Evolutionary conservation across 2,888 invertebrate genomes (phyloP), one percentile per base, ranked within the genome.

Genomic region (Ophion obscuratus): DNA sequence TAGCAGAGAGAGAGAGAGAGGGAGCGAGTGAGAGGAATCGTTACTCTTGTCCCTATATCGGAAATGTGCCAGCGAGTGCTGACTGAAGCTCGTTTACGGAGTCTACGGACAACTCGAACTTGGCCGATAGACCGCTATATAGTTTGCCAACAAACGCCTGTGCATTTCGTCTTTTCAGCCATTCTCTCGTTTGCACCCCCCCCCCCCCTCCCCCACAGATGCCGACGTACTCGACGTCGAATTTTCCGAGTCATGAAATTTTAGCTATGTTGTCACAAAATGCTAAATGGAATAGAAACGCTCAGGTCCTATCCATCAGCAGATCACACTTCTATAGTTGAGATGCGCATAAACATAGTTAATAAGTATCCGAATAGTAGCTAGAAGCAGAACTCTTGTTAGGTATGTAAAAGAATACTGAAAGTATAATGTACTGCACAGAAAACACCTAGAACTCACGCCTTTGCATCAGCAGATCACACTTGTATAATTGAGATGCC

Each of bases 31-130:
- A 67, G 61, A n/a, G 67, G 76, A 27, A 20, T 53, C 75, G 85
- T 85, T 82, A 61, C 76, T 80, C 66, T 71, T 79, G 73, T 79
- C 79, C 79, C 62, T 80, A 73, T 80, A 80, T 86, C 85, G 85
- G 85, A 83, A 85, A 85, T 85, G 79, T 85, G 85, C 80, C 85
- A 83, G 57, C 36, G 67, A n/a, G 76, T 80, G 83, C 85, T 83
- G 83, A 83, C 85, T 83, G 80, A 71, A 77, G 71, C 83, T 86
- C 85, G 85, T 83, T 86, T 86, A 73, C 80, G 73, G 76, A 59
- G 57, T 64, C 36, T 80, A 73, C 59, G 80, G 61, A 86, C 80
- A 77, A 64, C 80, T 80, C 82, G 67, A 75, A 85, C 80, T 81
- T 80, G 47, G 17, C 73, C 83, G 76, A 82, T 74, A 68, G 67